Conservation (phyloP, 2,888 invertebrate species). For the Apodemia duryi region DNA sequence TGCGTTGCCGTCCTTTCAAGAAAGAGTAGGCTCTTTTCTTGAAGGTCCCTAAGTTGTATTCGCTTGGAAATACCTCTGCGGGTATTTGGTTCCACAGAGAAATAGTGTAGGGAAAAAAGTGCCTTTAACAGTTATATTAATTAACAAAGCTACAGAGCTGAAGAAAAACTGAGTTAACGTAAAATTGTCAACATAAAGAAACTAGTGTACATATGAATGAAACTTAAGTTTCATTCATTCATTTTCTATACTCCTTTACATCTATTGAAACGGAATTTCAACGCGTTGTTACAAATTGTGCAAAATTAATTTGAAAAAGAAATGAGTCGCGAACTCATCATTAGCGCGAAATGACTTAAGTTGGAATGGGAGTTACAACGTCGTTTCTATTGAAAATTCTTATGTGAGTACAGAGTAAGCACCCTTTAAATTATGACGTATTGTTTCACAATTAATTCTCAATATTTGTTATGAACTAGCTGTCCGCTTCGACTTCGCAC, state of each 20-base stretch:
- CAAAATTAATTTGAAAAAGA: slow-evolving; percentile 24
- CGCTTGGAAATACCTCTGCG: no score
- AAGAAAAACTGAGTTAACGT: no score
- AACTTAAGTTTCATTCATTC: slow-evolving; percentile 1
- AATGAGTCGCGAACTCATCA: slow-evolving; percentile 29
- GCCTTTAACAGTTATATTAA: no score
- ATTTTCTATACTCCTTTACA: slow-evolving; percentile 2
- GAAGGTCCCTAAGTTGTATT: no score
- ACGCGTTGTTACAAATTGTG: slow-evolving; percentile 21
- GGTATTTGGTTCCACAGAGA: no score
- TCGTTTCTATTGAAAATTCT: slow-evolving; percentile 29
- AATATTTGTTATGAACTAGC: no score
- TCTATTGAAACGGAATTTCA: slow-evolving; percentile 11
- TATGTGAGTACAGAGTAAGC: slow-evolving; percentile 27
- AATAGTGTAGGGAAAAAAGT: no score
- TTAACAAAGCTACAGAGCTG: no score
- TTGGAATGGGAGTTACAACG: slow-evolving; percentile 29
- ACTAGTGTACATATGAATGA: not conserved
- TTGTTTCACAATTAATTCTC: not conserved
- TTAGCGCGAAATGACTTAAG: slow-evolving; percentile 31
- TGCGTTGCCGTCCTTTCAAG: no score
- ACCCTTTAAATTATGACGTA: not conserved
- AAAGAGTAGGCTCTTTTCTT: no score
- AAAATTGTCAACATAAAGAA: no score
- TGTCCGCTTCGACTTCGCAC: no score